phyloP scores from a whole-genome alignment of 2,113 vertebrate species.

The Archocentrus centrarchus region DNA sequence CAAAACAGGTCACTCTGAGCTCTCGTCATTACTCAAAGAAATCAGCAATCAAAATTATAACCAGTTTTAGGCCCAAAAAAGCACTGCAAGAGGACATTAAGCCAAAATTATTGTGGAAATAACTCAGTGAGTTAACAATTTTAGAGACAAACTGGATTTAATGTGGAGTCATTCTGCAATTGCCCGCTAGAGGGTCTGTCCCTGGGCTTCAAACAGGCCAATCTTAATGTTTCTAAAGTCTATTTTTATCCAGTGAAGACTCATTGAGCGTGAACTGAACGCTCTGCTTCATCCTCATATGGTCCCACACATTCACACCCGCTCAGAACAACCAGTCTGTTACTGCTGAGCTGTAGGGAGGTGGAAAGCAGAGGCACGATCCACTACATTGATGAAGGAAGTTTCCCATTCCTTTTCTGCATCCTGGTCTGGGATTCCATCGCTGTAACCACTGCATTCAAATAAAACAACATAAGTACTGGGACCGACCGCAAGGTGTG shows the following conservation, averaged over 20 bases:
- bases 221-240: slow-evolving; percentile 40
- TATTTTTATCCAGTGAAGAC: slow-evolving; percentile 55
- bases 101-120: background rate
- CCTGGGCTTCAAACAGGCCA: slow-evolving; percentile 33
- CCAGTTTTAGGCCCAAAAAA: background rate
- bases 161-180: background rate
- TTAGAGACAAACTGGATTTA: background rate
- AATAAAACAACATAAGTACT: background rate
- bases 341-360: background rate
- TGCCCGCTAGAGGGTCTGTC: slow-evolving; percentile 8
- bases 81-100: fast-evolving
- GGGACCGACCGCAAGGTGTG: background rate
- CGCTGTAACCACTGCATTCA: background rate
- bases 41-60: background rate
- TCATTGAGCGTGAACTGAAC: slow-evolving; percentile 55
- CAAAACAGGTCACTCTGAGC: background rate
- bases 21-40: background rate
- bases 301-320: slow-evolving; percentile 53
- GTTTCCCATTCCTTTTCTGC: background rate
- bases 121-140: background rate
- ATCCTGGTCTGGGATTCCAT: background rate
- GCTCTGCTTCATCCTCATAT: slow-evolving; percentile 39
- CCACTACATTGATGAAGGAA: background rate
- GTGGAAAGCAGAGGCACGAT: background rate
- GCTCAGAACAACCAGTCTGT: slow-evolving; percentile 39